phyloP scores from a whole-genome alignment of 2,797 vertebrate genomes.

The Coregonus suidteri region DNA sequence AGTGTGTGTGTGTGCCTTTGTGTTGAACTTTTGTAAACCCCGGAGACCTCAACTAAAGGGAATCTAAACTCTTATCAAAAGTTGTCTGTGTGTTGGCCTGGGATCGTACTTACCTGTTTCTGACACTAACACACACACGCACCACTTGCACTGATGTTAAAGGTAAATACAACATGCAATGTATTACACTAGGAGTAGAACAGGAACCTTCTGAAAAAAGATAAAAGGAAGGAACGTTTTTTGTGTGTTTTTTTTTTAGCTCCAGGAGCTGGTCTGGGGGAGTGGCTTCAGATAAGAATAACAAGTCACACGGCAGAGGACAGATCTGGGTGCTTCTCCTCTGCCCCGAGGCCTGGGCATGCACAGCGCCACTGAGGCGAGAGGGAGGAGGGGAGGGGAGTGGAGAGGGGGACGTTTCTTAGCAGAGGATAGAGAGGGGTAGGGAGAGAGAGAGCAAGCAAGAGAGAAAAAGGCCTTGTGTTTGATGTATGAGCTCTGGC shows the following conservation, averaged over 20 bases:
- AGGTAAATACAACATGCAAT: slow-evolving; percentile 55
- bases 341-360: slow-evolving; percentile 75
- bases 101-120: too few relatives aligned
- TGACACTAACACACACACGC: background rate
- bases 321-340: slow-evolving; percentile 78
- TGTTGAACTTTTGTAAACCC: too few relatives aligned
- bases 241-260: background rate
- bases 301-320: slow-evolving; percentile 82
- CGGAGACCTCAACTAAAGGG: too few relatives aligned
- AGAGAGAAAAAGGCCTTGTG: background rate
- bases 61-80: too few relatives aligned
- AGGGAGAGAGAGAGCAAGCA: slow-evolving; percentile 9
- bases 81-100: too few relatives aligned
- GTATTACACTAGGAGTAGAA: slow-evolving; percentile 45
- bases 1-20: too few relatives aligned
- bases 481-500: slow-evolving; percentile 34
- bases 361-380: slow-evolving; percentile 55
- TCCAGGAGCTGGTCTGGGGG: slow-evolving; percentile 70
- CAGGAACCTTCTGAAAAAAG: slow-evolving; percentile 44
- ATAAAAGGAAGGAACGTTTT: slow-evolving; percentile 21
- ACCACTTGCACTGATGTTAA: slow-evolving; percentile 22
- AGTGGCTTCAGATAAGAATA: slow-evolving; percentile 90
- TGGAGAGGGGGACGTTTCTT: slow-evolving; percentile 58
- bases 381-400: background rate
- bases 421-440: slow-evolving; percentile 72